These are phyloP conservation scores for Drosophila anomelani DNA, from an alignment of 2,888 invertebrate species.

Conservation along the genomic window DNA sequence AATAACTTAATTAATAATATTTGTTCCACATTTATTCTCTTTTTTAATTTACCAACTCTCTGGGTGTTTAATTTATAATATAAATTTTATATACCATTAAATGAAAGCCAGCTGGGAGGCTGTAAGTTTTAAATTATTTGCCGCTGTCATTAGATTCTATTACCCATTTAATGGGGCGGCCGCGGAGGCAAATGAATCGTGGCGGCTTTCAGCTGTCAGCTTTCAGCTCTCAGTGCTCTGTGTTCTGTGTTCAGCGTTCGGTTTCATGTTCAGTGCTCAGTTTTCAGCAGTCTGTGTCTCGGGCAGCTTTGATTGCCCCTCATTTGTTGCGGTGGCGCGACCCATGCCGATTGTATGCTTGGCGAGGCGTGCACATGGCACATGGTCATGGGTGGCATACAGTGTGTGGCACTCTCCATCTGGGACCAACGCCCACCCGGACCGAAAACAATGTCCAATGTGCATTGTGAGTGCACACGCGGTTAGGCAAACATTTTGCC, in stretches of 20 bases:
- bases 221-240: neutral
- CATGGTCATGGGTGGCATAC: slow-evolving; percentile 28
- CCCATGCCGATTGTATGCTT: slow-evolving; percentile 47
- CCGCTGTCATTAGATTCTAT: slow-evolving; percentile 12
- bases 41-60: neutral
- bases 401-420: slow-evolving; percentile 11
- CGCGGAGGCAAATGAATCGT: slow-evolving; percentile 19
- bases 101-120: neutral
- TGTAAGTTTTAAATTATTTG: neutral
- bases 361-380: slow-evolving; percentile 64
- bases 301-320: slow-evolving; percentile 48
- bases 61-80: neutral
- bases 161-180: slow-evolving; percentile 14
- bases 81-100: neutral
- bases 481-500: slow-evolving; percentile 78
- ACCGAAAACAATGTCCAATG: slow-evolving; percentile 54
- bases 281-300: slow-evolving; percentile 22
- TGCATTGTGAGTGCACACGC: slow-evolving; percentile 64
- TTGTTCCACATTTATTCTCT: too few relatives aligned
- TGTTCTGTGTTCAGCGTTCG: slow-evolving; percentile 6
- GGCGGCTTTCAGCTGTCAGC: slow-evolving; percentile 16
- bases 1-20: too few relatives aligned
- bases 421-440: neutral
- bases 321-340: slow-evolving; percentile 49
- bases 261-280: slow-evolving; percentile 9